Evolutionary conservation across 2,888 invertebrate genomes (phyloP).

Genomic region (Abrostola tripartita): DNA sequence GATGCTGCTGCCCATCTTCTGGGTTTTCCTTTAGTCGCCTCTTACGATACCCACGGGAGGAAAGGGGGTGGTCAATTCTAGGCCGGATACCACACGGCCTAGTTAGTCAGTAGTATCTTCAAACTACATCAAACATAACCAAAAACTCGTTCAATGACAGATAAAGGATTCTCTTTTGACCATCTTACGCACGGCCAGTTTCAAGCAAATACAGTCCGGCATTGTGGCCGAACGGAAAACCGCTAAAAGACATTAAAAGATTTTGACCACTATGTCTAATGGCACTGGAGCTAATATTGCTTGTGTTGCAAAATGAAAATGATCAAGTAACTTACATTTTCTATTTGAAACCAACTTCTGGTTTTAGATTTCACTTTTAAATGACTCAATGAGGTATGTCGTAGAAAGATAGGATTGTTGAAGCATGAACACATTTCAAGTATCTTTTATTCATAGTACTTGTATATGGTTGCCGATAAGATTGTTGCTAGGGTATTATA

Average conservation of each 20-base stretch:
- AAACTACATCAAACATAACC: not conserved
- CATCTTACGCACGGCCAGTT: not conserved
- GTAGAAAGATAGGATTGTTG: slow-evolving; percentile 22
- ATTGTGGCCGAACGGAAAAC: not conserved
- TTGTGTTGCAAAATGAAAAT: not conserved
- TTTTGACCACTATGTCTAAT: slow-evolving; percentile 5
- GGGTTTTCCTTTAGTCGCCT: too few relatives aligned
- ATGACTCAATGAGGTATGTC: slow-evolving; percentile 17
- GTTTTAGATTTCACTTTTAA: slow-evolving; percentile 43
- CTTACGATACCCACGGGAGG: too few relatives aligned
- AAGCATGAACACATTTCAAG: slow-evolving; percentile 25
- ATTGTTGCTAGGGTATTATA: not conserved
- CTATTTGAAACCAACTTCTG: slow-evolving; percentile 13
- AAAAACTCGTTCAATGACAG: not conserved
- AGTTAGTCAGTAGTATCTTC: not conserved
- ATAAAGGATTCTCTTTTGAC: slow-evolving; percentile 1
- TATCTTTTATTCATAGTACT: slow-evolving; percentile 48
- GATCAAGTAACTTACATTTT: slow-evolving; percentile 16
- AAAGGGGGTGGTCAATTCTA: too few relatives aligned
- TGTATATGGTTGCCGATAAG: not conserved
- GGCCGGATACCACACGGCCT: not conserved
- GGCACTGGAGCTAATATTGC: not conserved
- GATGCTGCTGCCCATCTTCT: too few relatives aligned
- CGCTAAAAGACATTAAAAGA: not conserved
- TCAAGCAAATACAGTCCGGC: slow-evolving; percentile 2